Percentiles rank a stretch among this genome's conserved stretches.
These are phyloP conservation scores for Amorpha juglandis DNA, from an alignment of 2,888 invertebrate genomes.

Conservation along the genomic window DNA sequence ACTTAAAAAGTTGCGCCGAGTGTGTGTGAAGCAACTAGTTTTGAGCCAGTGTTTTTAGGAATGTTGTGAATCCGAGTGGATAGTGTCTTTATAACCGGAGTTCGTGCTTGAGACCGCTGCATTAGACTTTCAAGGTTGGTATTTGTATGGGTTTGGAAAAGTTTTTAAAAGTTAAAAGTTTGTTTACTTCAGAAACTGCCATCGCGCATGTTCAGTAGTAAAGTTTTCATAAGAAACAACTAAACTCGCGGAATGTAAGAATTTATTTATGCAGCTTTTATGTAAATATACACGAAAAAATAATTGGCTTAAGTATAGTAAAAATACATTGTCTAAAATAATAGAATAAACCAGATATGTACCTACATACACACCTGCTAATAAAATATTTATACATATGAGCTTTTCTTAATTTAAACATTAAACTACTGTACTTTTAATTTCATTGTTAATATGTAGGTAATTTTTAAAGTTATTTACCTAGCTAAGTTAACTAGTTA, in stretches of 20 bases:
- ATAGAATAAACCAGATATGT: too few relatives aligned
- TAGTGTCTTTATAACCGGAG: constrained; percentile 64
- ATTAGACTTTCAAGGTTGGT: constrained; percentile 64
- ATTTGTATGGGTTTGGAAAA: constrained; percentile 50
- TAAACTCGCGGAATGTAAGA: neutral
- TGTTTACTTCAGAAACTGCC: constrained; percentile 70
- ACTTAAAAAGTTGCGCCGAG: constrained; percentile 70
- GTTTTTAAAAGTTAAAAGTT: constrained; percentile 66
- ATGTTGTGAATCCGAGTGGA: constrained; percentile 80
- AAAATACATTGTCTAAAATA: too few relatives aligned
- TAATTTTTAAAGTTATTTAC: too few relatives aligned
- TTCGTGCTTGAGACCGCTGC: constrained; percentile 58
- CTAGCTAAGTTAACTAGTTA: too few relatives aligned
- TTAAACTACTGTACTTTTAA: too few relatives aligned
- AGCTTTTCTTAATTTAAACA: too few relatives aligned
- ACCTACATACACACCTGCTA: too few relatives aligned
- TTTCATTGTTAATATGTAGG: too few relatives aligned
- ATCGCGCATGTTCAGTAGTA: constrained; percentile 73
- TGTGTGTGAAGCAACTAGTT: constrained; percentile 75
- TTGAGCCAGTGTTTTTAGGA: constrained; percentile 75
- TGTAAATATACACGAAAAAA: neutral
- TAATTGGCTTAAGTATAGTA: neutral
- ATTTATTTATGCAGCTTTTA: neutral
- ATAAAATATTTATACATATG: too few relatives aligned
- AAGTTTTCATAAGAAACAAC: constrained; percentile 30